A percentile compares a stretch with the other conserved stretches of the same genome.
These are phyloP conservation scores for Phymorhynchus buccinoides DNA, from an alignment of 1,140 invertebrate genomes.

Conservation along the genomic window DNA sequence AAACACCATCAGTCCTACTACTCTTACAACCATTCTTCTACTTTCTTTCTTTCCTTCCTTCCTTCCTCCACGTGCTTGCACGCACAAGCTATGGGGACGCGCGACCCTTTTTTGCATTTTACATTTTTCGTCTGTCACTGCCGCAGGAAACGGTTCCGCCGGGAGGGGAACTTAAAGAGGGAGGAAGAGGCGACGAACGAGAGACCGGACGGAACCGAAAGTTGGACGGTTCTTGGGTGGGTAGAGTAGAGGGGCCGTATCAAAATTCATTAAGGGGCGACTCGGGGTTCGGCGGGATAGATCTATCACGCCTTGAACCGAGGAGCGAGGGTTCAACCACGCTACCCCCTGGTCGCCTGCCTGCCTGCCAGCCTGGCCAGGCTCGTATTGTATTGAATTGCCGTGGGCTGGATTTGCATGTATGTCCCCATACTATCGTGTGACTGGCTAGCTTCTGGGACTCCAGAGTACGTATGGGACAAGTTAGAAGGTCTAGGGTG, in stretches of 20 bases:
- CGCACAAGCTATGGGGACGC: neutral
- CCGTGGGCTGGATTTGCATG: neutral
- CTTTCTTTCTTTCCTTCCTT: too few species aligned
- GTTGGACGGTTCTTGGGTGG: neutral
- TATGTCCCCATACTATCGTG: neutral
- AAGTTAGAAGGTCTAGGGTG: too few species aligned
- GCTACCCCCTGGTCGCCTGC: neutral
- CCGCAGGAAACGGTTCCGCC: neutral
- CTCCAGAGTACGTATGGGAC: too few species aligned
- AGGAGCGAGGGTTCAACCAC: neutral
- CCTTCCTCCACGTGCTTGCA: neutral
- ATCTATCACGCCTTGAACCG: conserved; percentile 5
- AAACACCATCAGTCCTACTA: too few species aligned
- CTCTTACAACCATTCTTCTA: too few species aligned
- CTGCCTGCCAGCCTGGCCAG: too few species aligned
- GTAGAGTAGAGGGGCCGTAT: neutral
- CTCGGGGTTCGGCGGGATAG: too few species aligned
- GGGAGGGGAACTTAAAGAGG: neutral
- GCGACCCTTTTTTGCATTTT: neutral
- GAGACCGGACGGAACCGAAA: neutral
- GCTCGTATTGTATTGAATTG: neutral
- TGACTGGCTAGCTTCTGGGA: too few species aligned
- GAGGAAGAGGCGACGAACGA: neutral
- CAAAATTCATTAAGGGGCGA: conserved; percentile 27
- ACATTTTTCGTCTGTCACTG: conserved; percentile 18